A percentile compares a stretch with the other conserved stretches of the same genome.
phyloP scores from a whole-genome alignment of 2,113 vertebrate species.

The Austrofundulus limnaeus region DNA sequence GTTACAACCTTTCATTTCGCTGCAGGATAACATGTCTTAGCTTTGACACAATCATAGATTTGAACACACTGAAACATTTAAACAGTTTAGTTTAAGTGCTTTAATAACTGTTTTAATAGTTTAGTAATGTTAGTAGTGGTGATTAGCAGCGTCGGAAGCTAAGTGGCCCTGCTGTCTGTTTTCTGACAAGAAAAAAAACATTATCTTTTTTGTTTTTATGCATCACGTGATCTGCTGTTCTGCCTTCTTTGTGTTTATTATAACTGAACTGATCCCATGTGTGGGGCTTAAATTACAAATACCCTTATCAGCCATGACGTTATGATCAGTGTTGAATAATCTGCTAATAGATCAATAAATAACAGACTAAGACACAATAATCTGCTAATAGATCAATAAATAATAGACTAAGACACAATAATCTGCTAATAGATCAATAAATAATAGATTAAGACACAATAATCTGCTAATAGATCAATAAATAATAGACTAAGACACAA shows the following conservation, averaged over 20 bases:
- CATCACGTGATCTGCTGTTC: not conserved
- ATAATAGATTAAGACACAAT: no score
- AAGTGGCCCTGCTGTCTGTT: not conserved
- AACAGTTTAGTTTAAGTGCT: no score
- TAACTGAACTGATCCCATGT: no score
- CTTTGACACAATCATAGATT: not conserved
- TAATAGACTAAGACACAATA: no score
- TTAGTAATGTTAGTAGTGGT: not conserved
- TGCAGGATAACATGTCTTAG: slow-evolving; percentile 13
- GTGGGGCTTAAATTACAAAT: not conserved
- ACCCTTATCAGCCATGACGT: not conserved
- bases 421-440: no score
- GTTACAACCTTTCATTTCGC: slow-evolving; percentile 17
- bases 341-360: no score
- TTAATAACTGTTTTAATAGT: no score
- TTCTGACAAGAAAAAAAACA: not conserved
- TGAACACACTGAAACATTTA: not conserved
- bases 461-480: no score
- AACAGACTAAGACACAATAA: no score
- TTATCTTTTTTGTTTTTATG: not conserved
- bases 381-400: no score
- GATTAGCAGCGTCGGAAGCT: slow-evolving; percentile 5
- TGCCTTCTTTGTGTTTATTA: no score
- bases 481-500: no score
- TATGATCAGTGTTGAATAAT: not conserved